phyloP scores from a whole-genome alignment of 2,113 vertebrate genomes.

The Tautogolabrus adspersus region DNA sequence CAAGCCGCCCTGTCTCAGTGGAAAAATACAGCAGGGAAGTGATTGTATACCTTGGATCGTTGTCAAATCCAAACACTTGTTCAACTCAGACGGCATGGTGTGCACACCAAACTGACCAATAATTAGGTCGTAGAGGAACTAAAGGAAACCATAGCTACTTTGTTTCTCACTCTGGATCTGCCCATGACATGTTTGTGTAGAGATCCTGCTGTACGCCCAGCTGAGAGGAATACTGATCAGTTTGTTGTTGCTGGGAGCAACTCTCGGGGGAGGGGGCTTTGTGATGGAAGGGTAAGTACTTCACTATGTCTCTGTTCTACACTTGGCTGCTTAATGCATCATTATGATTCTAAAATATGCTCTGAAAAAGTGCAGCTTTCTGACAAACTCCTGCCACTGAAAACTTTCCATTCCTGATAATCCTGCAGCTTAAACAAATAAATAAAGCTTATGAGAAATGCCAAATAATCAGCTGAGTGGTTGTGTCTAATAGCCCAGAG shows the following conservation, averaged over 20 bases:
- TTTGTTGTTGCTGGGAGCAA: slow-evolving; percentile 51
- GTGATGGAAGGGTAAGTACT: slow-evolving; percentile 72
- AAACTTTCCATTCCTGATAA: slow-evolving; percentile 52
- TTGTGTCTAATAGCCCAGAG: slow-evolving; percentile 40
- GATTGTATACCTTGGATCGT: slow-evolving; percentile 33
- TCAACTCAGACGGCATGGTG: slow-evolving; percentile 19
- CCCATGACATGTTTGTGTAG: slow-evolving; percentile 49
- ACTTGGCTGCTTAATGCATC: slow-evolving; percentile 8
- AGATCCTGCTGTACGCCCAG: slow-evolving; percentile 29
- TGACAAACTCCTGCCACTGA: slow-evolving; percentile 25
- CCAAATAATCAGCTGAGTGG: slow-evolving; percentile 59
- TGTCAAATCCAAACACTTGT: slow-evolving; percentile 48
- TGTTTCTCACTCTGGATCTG: slow-evolving; percentile 53
- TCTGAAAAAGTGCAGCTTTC: slow-evolving; percentile 25
- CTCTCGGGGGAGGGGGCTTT: slow-evolving; percentile 58
- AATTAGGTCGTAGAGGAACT: slow-evolving; percentile 38
- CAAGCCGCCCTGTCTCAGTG: slow-evolving; percentile 64
- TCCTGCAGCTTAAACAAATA: slow-evolving; percentile 47
- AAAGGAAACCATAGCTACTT: slow-evolving; percentile 23
- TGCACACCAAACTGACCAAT: slow-evolving; percentile 14
- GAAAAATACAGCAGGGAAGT: slow-evolving; percentile 75
- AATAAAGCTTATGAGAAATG: slow-evolving; percentile 33
- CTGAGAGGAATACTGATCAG: slow-evolving; percentile 75
- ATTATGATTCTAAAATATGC: slow-evolving; percentile 21
- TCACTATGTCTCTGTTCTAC: slow-evolving; percentile 23